A percentile compares a stretch with the other conserved stretches of the same genome.
Conservation (phyloP, 2,888 invertebrate genomes). For the Antheraea assamensis region DNA sequence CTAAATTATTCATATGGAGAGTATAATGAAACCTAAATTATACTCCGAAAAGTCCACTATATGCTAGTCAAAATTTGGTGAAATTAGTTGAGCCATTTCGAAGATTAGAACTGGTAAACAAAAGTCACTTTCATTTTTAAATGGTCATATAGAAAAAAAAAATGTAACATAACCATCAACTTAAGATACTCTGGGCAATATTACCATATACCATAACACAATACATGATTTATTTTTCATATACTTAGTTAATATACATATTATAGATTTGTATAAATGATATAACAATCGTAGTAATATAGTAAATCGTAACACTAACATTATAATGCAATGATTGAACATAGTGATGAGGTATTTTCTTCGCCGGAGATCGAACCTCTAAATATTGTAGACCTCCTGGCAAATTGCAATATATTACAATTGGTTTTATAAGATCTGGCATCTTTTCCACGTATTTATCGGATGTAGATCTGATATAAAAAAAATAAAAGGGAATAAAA, state of each 20-base stretch:
- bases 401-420: conserved; percentile 68
- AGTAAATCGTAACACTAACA: conserved; percentile 45
- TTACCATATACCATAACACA: no score
- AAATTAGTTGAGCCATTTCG: no score
- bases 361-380: conserved; percentile 82
- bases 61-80: no score
- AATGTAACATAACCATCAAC: no score
- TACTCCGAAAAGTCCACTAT: no score
- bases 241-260: neutral
- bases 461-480: neutral
- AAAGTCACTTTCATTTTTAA: no score
- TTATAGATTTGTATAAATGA: neutral
- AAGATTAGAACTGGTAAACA: no score
- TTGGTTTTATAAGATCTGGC: conserved; percentile 53
- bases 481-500: neutral
- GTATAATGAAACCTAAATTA: no score
- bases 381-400: conserved; percentile 84
- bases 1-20: no score
- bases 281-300: neutral
- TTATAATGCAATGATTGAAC: conserved; percentile 65
- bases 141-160: no score
- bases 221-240: no score
- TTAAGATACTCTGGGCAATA: no score
- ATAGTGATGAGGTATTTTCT: conserved; percentile 73
- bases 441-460: conserved; percentile 34